These are phyloP conservation scores for Drosophila imparisetae DNA, from an alignment of 2,888 invertebrate genomes.

Conservation along the genomic window DNA sequence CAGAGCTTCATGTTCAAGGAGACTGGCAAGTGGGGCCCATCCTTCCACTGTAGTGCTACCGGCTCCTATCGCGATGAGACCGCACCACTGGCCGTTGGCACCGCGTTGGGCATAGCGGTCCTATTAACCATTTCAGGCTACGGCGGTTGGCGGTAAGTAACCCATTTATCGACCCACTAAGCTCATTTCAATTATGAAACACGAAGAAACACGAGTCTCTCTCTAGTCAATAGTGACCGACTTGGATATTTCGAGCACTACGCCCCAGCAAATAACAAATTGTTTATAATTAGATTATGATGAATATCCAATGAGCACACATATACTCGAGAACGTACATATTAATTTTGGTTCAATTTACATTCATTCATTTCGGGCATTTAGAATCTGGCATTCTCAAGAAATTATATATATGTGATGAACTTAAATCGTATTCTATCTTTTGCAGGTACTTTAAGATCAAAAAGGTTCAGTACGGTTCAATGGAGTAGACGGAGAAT, in stretches of 20 bases:
- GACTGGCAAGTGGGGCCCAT: constrained; percentile 86
- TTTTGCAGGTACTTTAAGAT: constrained; percentile 92
- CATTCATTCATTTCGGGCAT: not conserved
- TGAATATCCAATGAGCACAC: not conserved
- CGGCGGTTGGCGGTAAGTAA: constrained; percentile 87
- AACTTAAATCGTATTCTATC: not conserved
- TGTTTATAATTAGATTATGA: not conserved
- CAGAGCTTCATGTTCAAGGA: constrained; percentile 96
- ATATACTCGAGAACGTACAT: not conserved
- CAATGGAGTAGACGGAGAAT: constrained; percentile 89
- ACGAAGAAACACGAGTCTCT: not conserved
- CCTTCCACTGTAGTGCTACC: constrained; percentile 85
- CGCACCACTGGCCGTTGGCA: constrained; percentile 93
- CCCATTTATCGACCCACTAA: not conserved
- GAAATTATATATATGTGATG: not conserved
- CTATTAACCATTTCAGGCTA: constrained; percentile 93
- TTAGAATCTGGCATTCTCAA: not conserved
- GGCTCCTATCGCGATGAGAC: constrained; percentile 90
- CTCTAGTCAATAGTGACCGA: not conserved
- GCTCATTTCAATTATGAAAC: not conserved
- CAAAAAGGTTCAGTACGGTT: constrained; percentile 96
- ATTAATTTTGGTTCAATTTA: not conserved
- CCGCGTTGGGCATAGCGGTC: constrained; percentile 92
- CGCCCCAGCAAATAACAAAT: no score
- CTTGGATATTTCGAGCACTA: not conserved